Percentiles rank a stretch among this genome's conserved stretches.
These are phyloP conservation scores for Solea solea DNA, from an alignment of 2,113 vertebrate genomes.

Conservation along the genomic window DNA sequence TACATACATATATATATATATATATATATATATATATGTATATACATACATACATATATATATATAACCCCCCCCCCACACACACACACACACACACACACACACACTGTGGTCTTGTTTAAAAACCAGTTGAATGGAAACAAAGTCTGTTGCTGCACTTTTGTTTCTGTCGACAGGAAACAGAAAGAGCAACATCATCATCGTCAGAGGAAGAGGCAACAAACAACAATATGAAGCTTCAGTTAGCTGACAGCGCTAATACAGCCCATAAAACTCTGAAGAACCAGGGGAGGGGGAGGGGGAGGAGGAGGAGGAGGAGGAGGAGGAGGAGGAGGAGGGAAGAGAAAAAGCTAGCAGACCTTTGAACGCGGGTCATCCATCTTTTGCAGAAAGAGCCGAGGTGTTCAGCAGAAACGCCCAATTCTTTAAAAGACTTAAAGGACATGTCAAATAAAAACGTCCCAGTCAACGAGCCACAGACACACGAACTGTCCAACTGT, in stretches of 20 bases:
- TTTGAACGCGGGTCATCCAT: conserved; percentile 81
- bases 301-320: conserved; percentile 43
- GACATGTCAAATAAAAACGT: conserved; percentile 78
- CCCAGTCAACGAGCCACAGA: conserved; percentile 68
- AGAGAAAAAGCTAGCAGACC: conserved; percentile 72
- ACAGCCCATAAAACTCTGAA: conserved; percentile 59
- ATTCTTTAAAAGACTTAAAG: conserved; percentile 82
- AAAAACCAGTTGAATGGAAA: conserved; percentile 65
- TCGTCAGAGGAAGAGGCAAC: conserved; percentile 43
- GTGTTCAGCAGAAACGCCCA: conserved; percentile 81
- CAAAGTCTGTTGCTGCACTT: conserved; percentile 65
- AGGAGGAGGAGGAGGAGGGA: conserved; percentile 38
- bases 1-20: too few species aligned
- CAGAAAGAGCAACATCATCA: conserved; percentile 66
- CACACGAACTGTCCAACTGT: conserved; percentile 52
- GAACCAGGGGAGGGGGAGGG: conserved; percentile 18
- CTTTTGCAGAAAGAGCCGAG: conserved; percentile 82
- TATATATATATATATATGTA: too few species aligned
- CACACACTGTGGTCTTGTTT: conserved; percentile 56
- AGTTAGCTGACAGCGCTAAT: conserved; percentile 72
- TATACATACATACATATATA: too few species aligned
- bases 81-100: too few species aligned
- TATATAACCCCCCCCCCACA: conserved; percentile 1
- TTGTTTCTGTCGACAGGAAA: conserved; percentile 65
- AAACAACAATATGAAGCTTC: conserved; percentile 57